These are phyloP conservation scores for Phaethornis superciliosus DNA, from an alignment of 2,113 vertebrate genomes.

Conservation along the genomic window DNA sequence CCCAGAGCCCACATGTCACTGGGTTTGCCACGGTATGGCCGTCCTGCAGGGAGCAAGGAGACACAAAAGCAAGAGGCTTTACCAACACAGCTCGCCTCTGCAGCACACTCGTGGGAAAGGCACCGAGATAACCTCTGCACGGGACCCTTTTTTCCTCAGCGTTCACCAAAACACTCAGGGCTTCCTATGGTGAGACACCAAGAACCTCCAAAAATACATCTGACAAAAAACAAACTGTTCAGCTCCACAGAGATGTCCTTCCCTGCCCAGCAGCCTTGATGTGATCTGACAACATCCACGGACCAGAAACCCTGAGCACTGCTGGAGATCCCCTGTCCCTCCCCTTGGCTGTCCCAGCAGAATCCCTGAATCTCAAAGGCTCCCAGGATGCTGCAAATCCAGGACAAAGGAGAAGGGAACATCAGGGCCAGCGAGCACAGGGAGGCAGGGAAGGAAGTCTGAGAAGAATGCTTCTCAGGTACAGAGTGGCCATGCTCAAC, in stretches of 20 bases:
- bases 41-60: constrained; percentile 77
- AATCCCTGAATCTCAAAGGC: background rate
- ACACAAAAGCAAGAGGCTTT: background rate
- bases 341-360: rapidly evolving
- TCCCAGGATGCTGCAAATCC: background rate
- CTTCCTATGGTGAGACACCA: rapidly evolving
- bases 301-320: background rate
- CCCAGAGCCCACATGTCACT: constrained; percentile 99
- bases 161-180: rapidly evolving
- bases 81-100: background rate
- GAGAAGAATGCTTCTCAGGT: background rate
- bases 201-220: rapidly evolving
- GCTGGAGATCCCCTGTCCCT: background rate
- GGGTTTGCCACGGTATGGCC: constrained; percentile 95
- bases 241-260: background rate
- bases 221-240: rapidly evolving
- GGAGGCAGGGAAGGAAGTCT: background rate
- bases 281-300: background rate
- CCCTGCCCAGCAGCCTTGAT: background rate
- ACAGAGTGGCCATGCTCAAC: no score
- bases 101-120: background rate
- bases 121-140: background rate
- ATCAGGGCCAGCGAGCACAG: background rate
- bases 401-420: background rate
- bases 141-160: background rate